Evolutionary conservation across 1,140 invertebrate genomes (phyloP), one percentile per base, ranked within the genome.

Genomic region (Pseudomyrmex dendroicus): DNA sequence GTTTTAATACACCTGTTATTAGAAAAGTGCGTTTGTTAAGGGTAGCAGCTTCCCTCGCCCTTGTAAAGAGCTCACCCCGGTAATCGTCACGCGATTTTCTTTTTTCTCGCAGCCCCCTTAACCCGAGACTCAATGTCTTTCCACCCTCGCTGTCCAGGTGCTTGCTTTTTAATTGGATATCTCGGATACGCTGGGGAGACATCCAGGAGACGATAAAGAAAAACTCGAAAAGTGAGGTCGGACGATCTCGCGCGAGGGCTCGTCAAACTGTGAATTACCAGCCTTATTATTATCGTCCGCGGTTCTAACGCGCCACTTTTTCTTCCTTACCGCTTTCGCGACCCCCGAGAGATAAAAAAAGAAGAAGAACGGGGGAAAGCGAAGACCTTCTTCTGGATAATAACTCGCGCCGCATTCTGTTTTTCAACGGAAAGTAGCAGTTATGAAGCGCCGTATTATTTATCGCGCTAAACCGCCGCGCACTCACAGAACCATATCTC

Each of bases 231-330:
- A 88, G 87, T 83, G 76, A 89, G 85, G 87, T 84, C 84, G 84
- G 84, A 84, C 86, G 82, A 80, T 35, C 35, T 35, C 86, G 59
- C 73, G 89, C 76, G 86, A 91, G 88, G 86, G 89, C 92, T 93
- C 93, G 90, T 93, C 93, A 93, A 94, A 93, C 90, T 91, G 89
- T 90, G 90, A 93, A 94, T 94, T 94, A 94, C 90, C 91, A 90
- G 88, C 84, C 90, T 93, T 93, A 93, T 94, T 94, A 93, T 93
- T 91, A 92, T 92, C 92, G 57, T 90, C 78, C 88, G 91, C 83
- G 91, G 90, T 89, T 90, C 89, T 89, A 89, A 82, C 84, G 86
- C 85, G 89, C 73, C 85, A 90, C 90, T 92, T 90, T 90, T 90
- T 74, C 82, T 85, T 84, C 56, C 62, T 77, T 73, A 67, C 22